A percentile compares a stretch with the other conserved stretches of the same genome.
These are phyloP conservation scores for Xenopus tropicalis DNA, from an alignment of 2,113 vertebrate genomes.

Conservation along the genomic window UCB_Xtro_10.0 CM004443.2:178018501-178019000, in stretches of 20 bases:
- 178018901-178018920: constrained; percentile 98
- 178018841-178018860: constrained; percentile 88
- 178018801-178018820: constrained; percentile 90
- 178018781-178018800: constrained; percentile 88
- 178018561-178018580: neutral
- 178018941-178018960: constrained; percentile 94
- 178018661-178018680: constrained; percentile 37
- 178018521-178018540: neutral
- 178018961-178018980: constrained; percentile 89
- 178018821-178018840: constrained; percentile 98
- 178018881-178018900: constrained; percentile 99
- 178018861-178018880: constrained; percentile 98
- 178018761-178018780: constrained; percentile 97
- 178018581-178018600: neutral
- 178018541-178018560: neutral
- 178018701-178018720: constrained; percentile 64
- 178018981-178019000: constrained; percentile 87
- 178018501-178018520: neutral
- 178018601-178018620: constrained; percentile 6
- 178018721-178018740: constrained; percentile 75
- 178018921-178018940: constrained; percentile 90
- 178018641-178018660: constrained; percentile 53
- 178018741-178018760: constrained; percentile 75
- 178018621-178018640: constrained; percentile 10
- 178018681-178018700: constrained; percentile 50